phyloP scores from a whole-genome alignment of 1,140 invertebrate species.

The Cryptotermes secundus region DNA sequence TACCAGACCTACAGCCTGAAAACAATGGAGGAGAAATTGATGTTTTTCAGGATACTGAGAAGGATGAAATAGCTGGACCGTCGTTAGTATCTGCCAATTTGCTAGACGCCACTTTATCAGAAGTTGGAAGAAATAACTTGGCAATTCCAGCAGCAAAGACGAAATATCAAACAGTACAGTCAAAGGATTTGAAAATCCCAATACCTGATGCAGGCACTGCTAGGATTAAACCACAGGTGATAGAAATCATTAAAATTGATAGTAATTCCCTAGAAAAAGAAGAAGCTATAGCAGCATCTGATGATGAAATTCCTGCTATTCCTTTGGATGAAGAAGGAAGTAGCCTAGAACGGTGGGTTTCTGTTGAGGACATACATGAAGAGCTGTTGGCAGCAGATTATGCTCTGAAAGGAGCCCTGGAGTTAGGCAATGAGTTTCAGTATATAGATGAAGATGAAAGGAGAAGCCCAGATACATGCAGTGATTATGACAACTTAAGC shows the following conservation, averaged over 20 bases:
- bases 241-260: background rate
- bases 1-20: no score
- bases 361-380: conserved; percentile 19
- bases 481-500: conserved; percentile 32
- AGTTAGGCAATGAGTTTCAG: conserved; percentile 1
- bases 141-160: background rate
- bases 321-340: conserved; percentile 22
- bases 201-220: conserved; percentile 37
- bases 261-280: conserved; percentile 13
- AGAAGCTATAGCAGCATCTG: conserved; percentile 20
- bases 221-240: conserved; percentile 40
- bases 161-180: background rate
- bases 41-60: no score
- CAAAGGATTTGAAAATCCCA: background rate
- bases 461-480: conserved; percentile 27
- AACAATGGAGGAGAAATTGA: no score
- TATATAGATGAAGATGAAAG: conserved; percentile 16
- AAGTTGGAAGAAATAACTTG: no score
- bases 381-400: background rate
- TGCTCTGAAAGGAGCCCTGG: conserved; percentile 3
- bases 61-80: no score
- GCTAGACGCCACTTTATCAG: no score
- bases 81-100: no score
- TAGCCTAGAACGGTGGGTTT: background rate
- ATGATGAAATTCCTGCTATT: conserved; percentile 19